These are phyloP conservation scores for Drosophila arawakana DNA, from an alignment of 1,140 invertebrate species.

Conservation along the genomic window DNA sequence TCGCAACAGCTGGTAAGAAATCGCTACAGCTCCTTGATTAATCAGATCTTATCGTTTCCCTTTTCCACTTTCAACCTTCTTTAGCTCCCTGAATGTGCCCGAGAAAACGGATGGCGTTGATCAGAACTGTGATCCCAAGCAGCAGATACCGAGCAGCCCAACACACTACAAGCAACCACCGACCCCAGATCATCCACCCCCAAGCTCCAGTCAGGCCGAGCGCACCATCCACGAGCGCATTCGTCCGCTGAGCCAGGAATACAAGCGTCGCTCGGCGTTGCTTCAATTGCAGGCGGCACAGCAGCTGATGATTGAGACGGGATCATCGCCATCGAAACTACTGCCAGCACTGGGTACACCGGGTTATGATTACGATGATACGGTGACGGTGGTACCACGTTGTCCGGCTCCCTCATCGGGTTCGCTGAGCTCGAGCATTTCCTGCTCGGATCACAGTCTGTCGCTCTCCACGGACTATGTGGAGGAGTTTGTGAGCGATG, in stretches of 20 bases:
- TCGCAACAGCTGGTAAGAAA: conserved; percentile 73
- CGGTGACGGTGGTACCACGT: conserved; percentile 68
- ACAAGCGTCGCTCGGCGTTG: conserved; percentile 75
- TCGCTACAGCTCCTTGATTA: too few species aligned
- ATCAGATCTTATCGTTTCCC: too few species aligned
- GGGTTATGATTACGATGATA: conserved; percentile 70
- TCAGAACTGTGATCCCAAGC: conserved; percentile 66
- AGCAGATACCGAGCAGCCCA: conserved; percentile 88
- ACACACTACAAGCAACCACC: conserved; percentile 96
- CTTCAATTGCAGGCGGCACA: conserved; percentile 72
- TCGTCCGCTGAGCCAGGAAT: conserved; percentile 92
- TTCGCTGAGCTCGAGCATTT: conserved; percentile 86
- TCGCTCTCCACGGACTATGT: conserved; percentile 91
- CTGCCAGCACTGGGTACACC: conserved; percentile 65
- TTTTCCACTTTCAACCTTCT: not conserved
- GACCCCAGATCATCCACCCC: conserved; percentile 97
- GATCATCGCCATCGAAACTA: conserved; percentile 73
- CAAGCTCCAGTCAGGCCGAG: conserved; percentile 95
- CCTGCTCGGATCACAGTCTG: conserved; percentile 90
- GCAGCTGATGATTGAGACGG: conserved; percentile 75
- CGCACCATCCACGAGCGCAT: conserved; percentile 95
- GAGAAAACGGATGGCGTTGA: conserved; percentile 57
- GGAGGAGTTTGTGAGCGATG: conserved; percentile 93
- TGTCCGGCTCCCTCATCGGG: conserved; percentile 76
- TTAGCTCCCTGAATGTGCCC: conserved; percentile 47